Percentiles rank a stretch among this genome's conserved stretches.
phyloP scores from a whole-genome alignment of 2,888 invertebrate genomes.

The Melanargia galathea region DNA sequence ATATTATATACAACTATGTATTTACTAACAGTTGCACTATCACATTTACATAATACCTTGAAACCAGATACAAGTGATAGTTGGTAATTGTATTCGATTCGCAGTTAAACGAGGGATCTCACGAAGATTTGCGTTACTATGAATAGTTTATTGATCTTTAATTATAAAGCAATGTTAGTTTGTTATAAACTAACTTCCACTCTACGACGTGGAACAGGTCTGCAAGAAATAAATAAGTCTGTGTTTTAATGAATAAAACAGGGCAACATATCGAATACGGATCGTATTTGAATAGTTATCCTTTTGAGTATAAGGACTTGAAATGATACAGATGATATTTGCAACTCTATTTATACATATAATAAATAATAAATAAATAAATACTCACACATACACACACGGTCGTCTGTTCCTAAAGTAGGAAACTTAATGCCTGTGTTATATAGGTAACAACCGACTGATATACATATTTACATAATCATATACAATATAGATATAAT shows the following conservation, averaged over 20 bases:
- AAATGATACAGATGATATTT: too few relatives aligned
- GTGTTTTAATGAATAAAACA: conserved; percentile 9
- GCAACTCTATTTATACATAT: neutral
- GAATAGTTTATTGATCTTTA: conserved; percentile 26
- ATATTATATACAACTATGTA: neutral
- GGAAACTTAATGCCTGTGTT: too few relatives aligned
- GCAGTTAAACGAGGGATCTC: conserved; percentile 7
- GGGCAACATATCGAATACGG: neutral
- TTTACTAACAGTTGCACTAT: neutral
- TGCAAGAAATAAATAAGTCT: conserved; percentile 9
- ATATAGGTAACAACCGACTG: too few relatives aligned
- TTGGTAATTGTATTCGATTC: conserved; percentile 18
- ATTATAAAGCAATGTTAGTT: conserved; percentile 14
- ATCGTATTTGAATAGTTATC: conserved; percentile 6
- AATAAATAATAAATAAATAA: too few relatives aligned
- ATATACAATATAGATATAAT: too few relatives aligned
- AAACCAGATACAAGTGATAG: conserved; percentile 10
- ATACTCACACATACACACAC: too few relatives aligned
- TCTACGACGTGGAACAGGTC: conserved; percentile 6
- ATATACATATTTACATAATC: too few relatives aligned
- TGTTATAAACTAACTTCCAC: conserved; percentile 6
- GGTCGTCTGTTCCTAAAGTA: too few relatives aligned
- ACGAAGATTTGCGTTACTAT: conserved; percentile 19
- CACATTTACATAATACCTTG: conserved; percentile 23
- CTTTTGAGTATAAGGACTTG: neutral